Evolutionary conservation across 2,888 invertebrate genomes (phyloP).

Genomic region (Hemicrepidius hirtus): DNA sequence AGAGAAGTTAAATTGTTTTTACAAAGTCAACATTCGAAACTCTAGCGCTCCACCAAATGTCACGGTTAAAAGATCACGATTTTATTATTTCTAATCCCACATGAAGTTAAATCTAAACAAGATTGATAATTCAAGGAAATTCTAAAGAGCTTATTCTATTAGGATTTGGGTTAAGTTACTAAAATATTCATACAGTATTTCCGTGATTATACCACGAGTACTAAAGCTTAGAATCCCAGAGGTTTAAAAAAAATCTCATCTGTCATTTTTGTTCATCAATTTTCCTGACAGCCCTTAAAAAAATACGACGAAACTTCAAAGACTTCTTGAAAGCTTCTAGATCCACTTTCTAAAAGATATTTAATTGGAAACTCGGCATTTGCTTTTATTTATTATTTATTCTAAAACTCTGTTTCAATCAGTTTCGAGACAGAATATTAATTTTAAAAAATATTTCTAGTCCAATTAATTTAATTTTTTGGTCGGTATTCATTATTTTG

Average conservation of each 20-base stretch:
- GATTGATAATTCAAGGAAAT: background rate
- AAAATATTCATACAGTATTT: background rate
- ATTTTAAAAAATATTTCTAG: too few relatives aligned
- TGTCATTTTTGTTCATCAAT: slow-evolving; percentile 23
- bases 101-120: too few relatives aligned
- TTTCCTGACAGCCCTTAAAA: slow-evolving; percentile 9
- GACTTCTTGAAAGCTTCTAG: slow-evolving; percentile 3
- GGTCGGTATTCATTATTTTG: too few relatives aligned
- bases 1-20: too few relatives aligned
- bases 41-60: too few relatives aligned
- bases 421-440: too few relatives aligned
- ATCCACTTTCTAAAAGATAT: background rate
- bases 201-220: background rate
- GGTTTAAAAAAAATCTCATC: slow-evolving; percentile 2
- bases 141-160: background rate
- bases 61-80: too few relatives aligned
- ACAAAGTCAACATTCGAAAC: too few relatives aligned
- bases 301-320: slow-evolving; percentile 9
- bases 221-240: background rate
- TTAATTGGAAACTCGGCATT: slow-evolving; percentile 4
- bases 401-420: background rate
- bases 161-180: background rate
- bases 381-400: slow-evolving; percentile 10
- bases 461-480: too few relatives aligned
- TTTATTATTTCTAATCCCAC: too few relatives aligned